phyloP scores from a whole-genome alignment of 2,888 invertebrate species.

The Creontiades dilutus region DNA sequence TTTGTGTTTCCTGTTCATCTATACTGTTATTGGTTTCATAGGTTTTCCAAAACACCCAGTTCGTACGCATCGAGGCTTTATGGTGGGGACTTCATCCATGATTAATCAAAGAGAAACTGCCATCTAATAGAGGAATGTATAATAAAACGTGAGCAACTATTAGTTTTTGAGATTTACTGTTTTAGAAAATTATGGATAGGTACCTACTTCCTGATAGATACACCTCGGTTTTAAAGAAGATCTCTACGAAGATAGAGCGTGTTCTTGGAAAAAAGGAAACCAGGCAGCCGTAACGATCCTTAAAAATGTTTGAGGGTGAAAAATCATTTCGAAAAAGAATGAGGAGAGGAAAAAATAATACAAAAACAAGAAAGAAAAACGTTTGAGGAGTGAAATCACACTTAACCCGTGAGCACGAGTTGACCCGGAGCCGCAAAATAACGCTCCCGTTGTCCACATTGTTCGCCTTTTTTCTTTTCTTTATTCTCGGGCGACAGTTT shows the following conservation, averaged over 20 bases:
- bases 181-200: too few relatives aligned
- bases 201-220: too few relatives aligned
- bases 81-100: too few relatives aligned
- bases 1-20: too few relatives aligned
- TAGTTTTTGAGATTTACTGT: too few relatives aligned
- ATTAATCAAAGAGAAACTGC: too few relatives aligned
- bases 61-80: too few relatives aligned
- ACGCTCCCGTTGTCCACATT: slow-evolving; percentile 54
- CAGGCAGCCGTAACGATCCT: slow-evolving; percentile 34
- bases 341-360: neutral
- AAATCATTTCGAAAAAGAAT: slow-evolving; percentile 13
- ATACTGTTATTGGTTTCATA: too few relatives aligned
- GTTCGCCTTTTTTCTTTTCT: slow-evolving; percentile 27
- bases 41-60: too few relatives aligned
- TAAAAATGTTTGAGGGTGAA: slow-evolving; percentile 20
- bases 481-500: slow-evolving; percentile 20
- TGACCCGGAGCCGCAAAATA: slow-evolving; percentile 30
- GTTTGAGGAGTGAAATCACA: slow-evolving; percentile 37
- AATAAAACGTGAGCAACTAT: too few relatives aligned
- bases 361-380: neutral
- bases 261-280: neutral
- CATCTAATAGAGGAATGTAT: too few relatives aligned
- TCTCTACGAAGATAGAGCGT: neutral
- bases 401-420: slow-evolving; percentile 53
- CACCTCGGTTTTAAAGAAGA: too few relatives aligned